A percentile compares a stretch with the other conserved stretches of the same genome.
Evolutionary conservation across 2,797 vertebrate genomes (phyloP).

Genomic region (Xenops minutus): DNA sequence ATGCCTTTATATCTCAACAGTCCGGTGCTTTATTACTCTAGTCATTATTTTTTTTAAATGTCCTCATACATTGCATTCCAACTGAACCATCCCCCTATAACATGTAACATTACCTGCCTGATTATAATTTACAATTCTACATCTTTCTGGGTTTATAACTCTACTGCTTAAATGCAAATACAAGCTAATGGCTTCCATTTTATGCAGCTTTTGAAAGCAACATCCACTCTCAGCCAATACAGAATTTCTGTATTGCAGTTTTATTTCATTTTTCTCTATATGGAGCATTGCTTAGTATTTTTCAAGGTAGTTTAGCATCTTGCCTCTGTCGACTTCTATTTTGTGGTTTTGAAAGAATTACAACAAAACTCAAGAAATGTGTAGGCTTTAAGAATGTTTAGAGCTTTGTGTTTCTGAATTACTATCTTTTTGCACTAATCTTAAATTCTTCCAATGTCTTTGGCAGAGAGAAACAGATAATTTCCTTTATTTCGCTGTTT

Average conservation of each 20-base stretch:
- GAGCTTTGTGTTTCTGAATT: background rate
- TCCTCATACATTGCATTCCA: background rate
- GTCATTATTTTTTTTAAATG: background rate
- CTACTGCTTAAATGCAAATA: slow-evolving; percentile 42
- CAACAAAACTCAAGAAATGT: background rate
- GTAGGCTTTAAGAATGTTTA: background rate
- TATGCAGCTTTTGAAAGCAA: slow-evolving; percentile 11
- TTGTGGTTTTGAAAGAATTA: background rate
- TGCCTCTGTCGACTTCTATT: background rate
- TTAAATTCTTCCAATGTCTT: background rate
- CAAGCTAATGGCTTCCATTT: background rate
- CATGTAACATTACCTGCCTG: background rate
- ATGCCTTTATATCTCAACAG: background rate
- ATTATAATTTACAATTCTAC: slow-evolving; percentile 37
- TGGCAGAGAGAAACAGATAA: background rate
- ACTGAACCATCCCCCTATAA: slow-evolving; percentile 8
- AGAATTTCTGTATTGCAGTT: background rate
- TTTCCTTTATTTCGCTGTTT: background rate
- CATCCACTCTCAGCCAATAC: background rate
- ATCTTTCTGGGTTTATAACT: background rate
- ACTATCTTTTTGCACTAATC: background rate
- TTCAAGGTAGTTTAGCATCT: background rate
- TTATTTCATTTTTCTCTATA: background rate
- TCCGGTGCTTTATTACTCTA: background rate
- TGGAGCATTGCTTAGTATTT: background rate